phyloP scores from a whole-genome alignment of 1,140 invertebrate genomes.

The Parasteatoda tepidariorum region DNA sequence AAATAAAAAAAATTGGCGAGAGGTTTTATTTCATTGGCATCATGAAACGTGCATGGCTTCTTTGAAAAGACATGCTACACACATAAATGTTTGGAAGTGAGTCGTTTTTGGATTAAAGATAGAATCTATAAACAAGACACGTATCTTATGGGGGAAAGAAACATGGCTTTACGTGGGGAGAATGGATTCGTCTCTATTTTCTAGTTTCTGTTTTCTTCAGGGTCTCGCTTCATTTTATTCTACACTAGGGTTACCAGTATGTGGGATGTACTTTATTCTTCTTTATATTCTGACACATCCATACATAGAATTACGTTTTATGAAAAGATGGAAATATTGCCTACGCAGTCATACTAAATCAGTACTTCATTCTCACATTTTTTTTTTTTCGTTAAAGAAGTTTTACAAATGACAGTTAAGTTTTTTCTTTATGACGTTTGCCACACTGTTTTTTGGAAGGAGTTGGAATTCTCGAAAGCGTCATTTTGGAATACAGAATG shows the following conservation, averaged over 20 bases:
- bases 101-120: constrained; percentile 51
- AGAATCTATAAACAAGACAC: constrained; percentile 50
- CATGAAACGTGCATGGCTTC: constrained; percentile 53
- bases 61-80: constrained; percentile 53
- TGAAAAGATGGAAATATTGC: not conserved
- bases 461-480: too few species aligned
- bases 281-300: not conserved
- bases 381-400: too few species aligned
- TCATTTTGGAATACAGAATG: too few species aligned
- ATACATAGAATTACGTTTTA: not conserved
- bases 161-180: constrained; percentile 45
- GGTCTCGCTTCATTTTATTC: constrained; percentile 19
- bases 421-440: too few species aligned
- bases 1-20: not conserved
- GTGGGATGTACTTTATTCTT: not conserved
- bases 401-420: too few species aligned
- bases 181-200: constrained; percentile 20
- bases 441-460: too few species aligned
- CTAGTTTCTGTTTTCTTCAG: constrained; percentile 13
- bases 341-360: too few species aligned
- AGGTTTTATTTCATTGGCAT: constrained; percentile 54
- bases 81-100: constrained; percentile 57
- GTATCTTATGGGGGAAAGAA: constrained; percentile 46
- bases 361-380: too few species aligned
- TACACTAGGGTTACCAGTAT: constrained; percentile 19